phyloP scores from a whole-genome alignment of 2,113 vertebrate species.

The Isichthys henryi region DNA sequence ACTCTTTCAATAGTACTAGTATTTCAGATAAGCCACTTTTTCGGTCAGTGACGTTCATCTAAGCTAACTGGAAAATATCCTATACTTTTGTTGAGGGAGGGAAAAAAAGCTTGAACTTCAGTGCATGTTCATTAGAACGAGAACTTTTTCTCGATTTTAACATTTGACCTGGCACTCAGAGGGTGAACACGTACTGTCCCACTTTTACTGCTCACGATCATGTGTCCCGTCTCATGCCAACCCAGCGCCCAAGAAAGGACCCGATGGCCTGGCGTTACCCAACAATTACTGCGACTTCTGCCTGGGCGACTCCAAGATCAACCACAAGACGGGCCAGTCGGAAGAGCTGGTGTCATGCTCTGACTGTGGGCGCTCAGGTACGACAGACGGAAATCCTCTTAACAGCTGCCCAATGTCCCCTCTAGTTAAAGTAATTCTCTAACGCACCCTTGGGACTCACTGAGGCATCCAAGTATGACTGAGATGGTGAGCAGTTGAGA shows the following conservation, averaged over 20 bases:
- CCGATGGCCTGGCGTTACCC: slow-evolving; percentile 82
- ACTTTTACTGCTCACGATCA: not conserved
- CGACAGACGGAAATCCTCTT: not conserved
- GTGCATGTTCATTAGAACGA: not conserved
- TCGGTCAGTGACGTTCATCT: not conserved
- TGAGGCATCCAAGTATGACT: not conserved
- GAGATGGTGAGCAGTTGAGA: not conserved
- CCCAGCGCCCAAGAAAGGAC: slow-evolving; percentile 82
- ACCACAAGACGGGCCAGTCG: slow-evolving; percentile 91
- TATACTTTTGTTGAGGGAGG: not conserved
- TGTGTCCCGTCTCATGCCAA: not conserved
- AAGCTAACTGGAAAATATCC: not conserved
- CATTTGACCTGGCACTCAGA: not conserved
- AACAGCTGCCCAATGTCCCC: not conserved
- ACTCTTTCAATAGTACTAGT: not conserved
- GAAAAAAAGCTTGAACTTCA: no score
- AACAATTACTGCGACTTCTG: slow-evolving; percentile 98
- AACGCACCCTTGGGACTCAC: not conserved
- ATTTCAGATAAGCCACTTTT: not conserved
- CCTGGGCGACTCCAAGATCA: slow-evolving; percentile 89
- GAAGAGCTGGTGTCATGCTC: slow-evolving; percentile 95
- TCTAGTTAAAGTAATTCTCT: not conserved
- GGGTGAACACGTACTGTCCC: not conserved
- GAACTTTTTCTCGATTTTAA: not conserved
- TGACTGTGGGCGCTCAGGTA: slow-evolving; percentile 92